Evolutionary conservation across 2,797 vertebrate genomes (phyloP), one percentile per base, ranked within the genome.

Genomic region (Ataeniobius toweri): DNA sequence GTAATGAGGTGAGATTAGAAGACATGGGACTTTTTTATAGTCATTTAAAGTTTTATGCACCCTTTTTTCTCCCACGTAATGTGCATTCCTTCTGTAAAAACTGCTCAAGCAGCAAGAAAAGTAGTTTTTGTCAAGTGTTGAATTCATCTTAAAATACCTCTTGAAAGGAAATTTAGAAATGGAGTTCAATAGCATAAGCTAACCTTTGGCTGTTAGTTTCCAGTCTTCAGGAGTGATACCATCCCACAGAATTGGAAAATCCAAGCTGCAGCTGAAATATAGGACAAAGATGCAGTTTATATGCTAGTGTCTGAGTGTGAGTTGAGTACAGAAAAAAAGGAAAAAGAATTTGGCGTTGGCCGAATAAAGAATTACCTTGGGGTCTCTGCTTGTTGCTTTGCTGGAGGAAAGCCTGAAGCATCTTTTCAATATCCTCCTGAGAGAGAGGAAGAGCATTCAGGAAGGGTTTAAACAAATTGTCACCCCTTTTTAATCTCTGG

Each of bases 361-460:
- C 93, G 92, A 95, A 94, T 94, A 94, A 93, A 93, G 93, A 91
- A 95, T 92, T 89, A 94, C 93, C 94, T 92, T 75, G 74, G 92
- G 88, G 92, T 78, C 71, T 80, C 75, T 79, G 83, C 88, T 92
- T 89, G 89, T 88, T 69, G 61, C 90, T 89, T 88, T 85, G 89
- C 90, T 90, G 87, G 82, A 85, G 87, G 90, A 89, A 91, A 89
- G 90, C 92, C 89, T 86, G 77, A 46, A 90, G 92, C 93, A 89
- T 93, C 85, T 90, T 89, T 93, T 92, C 89, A 88, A 85, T 86
- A 90, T 87, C 86, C 89, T 75, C 88, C 88, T 55, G 18, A 77
- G 89, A 93, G 89, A 88, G 83, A 87, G 73, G 61, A 80, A 56
- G 78, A 78, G 83, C 80, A 86, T 91, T 93, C 90, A 92, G 81